Conservation (phyloP, 2,113 vertebrate genomes). For the Dolichallabes microphthalmus region DNA sequence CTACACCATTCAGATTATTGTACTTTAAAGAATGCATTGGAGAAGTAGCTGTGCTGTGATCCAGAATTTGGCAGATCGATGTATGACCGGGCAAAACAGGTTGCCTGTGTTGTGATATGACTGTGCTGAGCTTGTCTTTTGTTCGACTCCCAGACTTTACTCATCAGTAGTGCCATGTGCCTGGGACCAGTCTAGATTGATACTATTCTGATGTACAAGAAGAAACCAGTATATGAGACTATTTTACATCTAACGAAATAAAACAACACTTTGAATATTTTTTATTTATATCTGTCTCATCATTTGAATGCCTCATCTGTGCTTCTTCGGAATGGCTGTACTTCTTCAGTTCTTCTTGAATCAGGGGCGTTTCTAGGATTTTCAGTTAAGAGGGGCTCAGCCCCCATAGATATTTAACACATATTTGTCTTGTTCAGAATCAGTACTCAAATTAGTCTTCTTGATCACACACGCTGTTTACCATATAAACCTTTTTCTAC, state of each 20-base stretch:
- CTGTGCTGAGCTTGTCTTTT: background rate
- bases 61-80: background rate
- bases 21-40: background rate
- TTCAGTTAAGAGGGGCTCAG: too few species aligned
- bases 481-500: too few species aligned
- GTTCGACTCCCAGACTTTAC: slow-evolving; percentile 4
- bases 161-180: background rate
- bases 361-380: too few species aligned
- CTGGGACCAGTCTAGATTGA: slow-evolving; percentile 11
- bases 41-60: slow-evolving; percentile 3
- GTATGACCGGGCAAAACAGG: slow-evolving; percentile 11
- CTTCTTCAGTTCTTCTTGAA: too few species aligned
- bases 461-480: too few species aligned
- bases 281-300: slow-evolving; percentile 30
- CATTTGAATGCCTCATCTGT: background rate
- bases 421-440: too few species aligned
- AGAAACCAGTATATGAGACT: slow-evolving; percentile 37
- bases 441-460: too few species aligned
- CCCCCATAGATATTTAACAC: too few species aligned
- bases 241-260: slow-evolving; percentile 57
- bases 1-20: background rate
- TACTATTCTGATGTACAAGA: slow-evolving; percentile 43
- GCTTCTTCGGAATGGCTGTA: too few species aligned
- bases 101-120: background rate
- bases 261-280: slow-evolving; percentile 50